phyloP scores from a whole-genome alignment of 2,113 vertebrate species.

The Plecturocebus donacophilus region DNA sequence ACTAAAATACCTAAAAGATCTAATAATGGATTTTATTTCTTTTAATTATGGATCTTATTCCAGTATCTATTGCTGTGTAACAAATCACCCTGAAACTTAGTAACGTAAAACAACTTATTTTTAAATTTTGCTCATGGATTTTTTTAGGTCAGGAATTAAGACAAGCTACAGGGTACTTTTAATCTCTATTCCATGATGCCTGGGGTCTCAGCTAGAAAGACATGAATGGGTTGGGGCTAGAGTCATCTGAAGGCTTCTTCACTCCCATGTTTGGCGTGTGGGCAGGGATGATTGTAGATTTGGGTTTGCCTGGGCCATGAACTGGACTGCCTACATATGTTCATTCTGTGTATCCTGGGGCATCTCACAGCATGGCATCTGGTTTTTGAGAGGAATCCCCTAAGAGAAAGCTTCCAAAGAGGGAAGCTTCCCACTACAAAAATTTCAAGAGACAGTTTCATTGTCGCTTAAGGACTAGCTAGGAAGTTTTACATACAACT shows the following conservation, averaged over 20 bases:
- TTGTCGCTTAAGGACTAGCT: neutral
- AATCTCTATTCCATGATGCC: neutral
- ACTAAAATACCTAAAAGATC: neutral
- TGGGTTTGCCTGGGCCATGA: neutral
- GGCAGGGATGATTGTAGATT: neutral
- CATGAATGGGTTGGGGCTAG: neutral
- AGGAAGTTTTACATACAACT: neutral
- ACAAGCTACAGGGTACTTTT: neutral
- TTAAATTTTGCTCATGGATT: neutral
- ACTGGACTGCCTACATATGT: rapidly evolving
- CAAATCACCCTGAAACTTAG: neutral
- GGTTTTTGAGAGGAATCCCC: neutral
- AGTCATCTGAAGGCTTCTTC: neutral
- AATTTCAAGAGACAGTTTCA: neutral
- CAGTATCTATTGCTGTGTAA: neutral
- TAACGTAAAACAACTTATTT: neutral
- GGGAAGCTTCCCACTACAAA: neutral
- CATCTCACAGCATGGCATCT: neutral
- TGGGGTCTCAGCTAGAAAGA: neutral
- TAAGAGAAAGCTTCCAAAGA: neutral
- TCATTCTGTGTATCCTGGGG: no score
- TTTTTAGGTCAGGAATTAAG: neutral
- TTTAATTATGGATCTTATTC: neutral
- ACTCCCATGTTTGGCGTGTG: neutral
- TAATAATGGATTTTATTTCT: neutral